Conservation (phyloP, 1,140 invertebrate species). For the Vanessa atalanta region DNA sequence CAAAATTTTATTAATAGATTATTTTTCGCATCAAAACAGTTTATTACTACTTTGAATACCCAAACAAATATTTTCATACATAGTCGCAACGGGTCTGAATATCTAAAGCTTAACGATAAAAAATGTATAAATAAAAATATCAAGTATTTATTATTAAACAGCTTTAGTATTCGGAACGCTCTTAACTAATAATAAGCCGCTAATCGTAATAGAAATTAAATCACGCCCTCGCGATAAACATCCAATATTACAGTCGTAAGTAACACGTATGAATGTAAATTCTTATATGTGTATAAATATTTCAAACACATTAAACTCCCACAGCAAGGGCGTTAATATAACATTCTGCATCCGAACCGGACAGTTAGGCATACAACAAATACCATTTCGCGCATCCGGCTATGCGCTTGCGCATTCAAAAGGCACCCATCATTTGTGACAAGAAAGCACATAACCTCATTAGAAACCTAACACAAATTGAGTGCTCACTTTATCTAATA, state of each 20-base stretch:
- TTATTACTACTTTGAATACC: too few species aligned
- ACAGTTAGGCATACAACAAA: slow-evolving; percentile 69
- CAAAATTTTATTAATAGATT: too few species aligned
- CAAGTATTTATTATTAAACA: not conserved
- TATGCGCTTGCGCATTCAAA: slow-evolving; percentile 72
- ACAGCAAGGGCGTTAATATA: slow-evolving; percentile 60
- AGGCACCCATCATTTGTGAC: slow-evolving; percentile 70
- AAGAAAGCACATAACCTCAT: slow-evolving; percentile 80
- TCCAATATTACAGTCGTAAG: slow-evolving; percentile 11
- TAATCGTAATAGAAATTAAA: slow-evolving; percentile 27
- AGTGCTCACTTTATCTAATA: slow-evolving; percentile 76
- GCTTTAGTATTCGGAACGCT: not conserved
- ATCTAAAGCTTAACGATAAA: too few species aligned
- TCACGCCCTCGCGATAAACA: slow-evolving; percentile 23
- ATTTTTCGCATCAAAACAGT: too few species aligned
- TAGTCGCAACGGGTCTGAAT: too few species aligned
- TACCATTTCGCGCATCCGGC: slow-evolving; percentile 78
- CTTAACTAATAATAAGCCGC: slow-evolving; percentile 7
- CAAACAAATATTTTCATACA: too few species aligned
- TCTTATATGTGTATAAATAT: slow-evolving; percentile 11
- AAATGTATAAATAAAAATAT: too few species aligned
- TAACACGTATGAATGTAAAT: slow-evolving; percentile 12
- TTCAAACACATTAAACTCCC: slow-evolving; percentile 18
- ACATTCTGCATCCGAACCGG: slow-evolving; percentile 61
- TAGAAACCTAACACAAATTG: slow-evolving; percentile 79